These are phyloP conservation scores for Aricia agestis DNA, from an alignment of 1,140 invertebrate species.

Conservation along the genomic window DNA sequence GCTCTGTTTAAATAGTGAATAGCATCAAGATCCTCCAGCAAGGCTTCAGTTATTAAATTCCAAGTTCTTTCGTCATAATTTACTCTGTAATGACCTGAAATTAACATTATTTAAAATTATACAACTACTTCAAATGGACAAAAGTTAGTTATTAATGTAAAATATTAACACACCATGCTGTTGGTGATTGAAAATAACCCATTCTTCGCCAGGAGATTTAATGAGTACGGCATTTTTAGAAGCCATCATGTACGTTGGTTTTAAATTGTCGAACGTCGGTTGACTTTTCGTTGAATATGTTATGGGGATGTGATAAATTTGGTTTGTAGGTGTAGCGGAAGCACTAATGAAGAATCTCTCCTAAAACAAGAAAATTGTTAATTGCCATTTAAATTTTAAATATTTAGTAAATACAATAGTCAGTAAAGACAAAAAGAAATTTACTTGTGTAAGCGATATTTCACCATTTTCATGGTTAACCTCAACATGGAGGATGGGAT, in stretches of 20 bases:
- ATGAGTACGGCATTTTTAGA: conserved; percentile 33
- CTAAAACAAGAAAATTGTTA: conserved; percentile 40
- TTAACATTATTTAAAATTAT: background rate
- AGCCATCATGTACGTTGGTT: conserved; percentile 72
- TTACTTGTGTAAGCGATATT: conserved; percentile 72
- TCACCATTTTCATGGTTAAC: conserved; percentile 60
- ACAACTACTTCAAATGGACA: no score
- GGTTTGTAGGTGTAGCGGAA: conserved; percentile 31
- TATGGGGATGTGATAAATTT: conserved; percentile 79
- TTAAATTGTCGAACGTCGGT: conserved; percentile 76
- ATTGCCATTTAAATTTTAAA: background rate
- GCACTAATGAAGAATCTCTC: conserved; percentile 57
- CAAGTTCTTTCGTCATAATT: conserved; percentile 84
- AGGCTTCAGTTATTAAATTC: conserved; percentile 76
- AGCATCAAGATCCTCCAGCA: conserved; percentile 43
- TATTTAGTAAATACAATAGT: no score
- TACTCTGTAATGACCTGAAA: conserved; percentile 84
- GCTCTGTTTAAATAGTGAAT: conserved; percentile 61
- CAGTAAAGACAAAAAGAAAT: conserved; percentile 20
- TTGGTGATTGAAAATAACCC: conserved; percentile 84
- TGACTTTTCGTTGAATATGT: conserved; percentile 73
- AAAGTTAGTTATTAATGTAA: no score
- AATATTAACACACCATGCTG: conserved; percentile 74
- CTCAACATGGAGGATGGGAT: conserved; percentile 81
- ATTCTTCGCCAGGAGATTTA: conserved; percentile 67